Evolutionary conservation across 2,113 vertebrate genomes (phyloP), one percentile per base, ranked within the genome.

Genomic region (Gambusia holbrooki): DNA sequence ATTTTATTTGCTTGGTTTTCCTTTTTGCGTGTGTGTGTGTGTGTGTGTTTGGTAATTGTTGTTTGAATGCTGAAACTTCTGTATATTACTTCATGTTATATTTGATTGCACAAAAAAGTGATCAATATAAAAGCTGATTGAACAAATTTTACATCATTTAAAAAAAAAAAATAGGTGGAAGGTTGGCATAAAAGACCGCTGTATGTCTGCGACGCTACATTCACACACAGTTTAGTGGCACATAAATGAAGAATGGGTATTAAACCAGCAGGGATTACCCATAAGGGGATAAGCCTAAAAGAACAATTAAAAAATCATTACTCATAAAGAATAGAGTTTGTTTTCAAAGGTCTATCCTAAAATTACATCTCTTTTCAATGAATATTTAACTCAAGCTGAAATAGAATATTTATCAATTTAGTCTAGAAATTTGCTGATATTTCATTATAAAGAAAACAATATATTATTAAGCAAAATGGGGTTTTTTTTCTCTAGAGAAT

Each of bases 191-290:
- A 17, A 48, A 19, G 5, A 48, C 4, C 15, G 14, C 42, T 19
- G 42, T 48, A 48, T 14, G 13, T 17, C 13, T 48, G 42, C 4
- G 4, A 48, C 17, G 14, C 45, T 45, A 19, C 45, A 48, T 22
- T 48, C 45, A 17, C 74, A 76, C 35, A 76, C 45, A 66, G 76
- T 67, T 76, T 8, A 66, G 51, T 27, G 42, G 70, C 42, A 22
- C 42, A 28, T 75, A 64, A 84, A 75, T 61, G 32, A 72, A 60
- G 68, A 30, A 7, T 29, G 40, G 28, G 37, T n/a, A 71, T 45
- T 35, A 37, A 66, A 70, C 66, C 69, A 79, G 77, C 25, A 65
- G 72, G 64, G 67, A 22, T 77, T 74, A 42, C 72, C 82, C 10
- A 69, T 71, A 69, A 73, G 33, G 14, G 32, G 62, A 79, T 84